These are phyloP conservation scores for Pangasius djambal DNA, from an alignment of 2,797 vertebrate species.

Conservation along the genomic window DNA sequence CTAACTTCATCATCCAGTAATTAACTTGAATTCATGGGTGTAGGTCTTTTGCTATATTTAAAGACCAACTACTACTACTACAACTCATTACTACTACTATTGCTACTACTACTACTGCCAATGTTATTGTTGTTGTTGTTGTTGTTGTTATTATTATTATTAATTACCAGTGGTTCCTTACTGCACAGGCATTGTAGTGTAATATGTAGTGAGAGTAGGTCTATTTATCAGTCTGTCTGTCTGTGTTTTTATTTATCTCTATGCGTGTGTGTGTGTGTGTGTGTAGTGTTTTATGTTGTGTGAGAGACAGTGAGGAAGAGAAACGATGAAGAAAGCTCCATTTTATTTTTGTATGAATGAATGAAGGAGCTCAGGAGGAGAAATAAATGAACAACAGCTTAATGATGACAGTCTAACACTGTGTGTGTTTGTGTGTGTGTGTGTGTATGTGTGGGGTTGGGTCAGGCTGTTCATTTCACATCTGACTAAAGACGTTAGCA, in stretches of 20 bases:
- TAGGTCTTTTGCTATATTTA: neutral
- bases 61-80: neutral
- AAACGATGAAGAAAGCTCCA: neutral
- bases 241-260: neutral
- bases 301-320: neutral
- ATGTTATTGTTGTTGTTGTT: neutral
- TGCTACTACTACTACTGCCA: neutral
- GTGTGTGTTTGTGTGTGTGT: slow-evolving; percentile 8
- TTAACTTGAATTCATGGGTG: neutral
- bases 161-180: neutral
- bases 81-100: neutral
- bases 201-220: neutral
- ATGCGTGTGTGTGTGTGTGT: neutral
- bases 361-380: neutral
- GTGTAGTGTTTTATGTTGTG: neutral
- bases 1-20: neutral
- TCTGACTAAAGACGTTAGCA: neutral
- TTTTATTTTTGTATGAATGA: neutral
- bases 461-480: neutral
- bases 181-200: neutral
- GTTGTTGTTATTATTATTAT: neutral
- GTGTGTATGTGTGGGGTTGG: slow-evolving; percentile 16
- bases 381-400: neutral
- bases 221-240: neutral
- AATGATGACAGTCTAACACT: neutral